Percentiles rank a stretch among this genome's conserved stretches.
These are phyloP conservation scores for Microplitis demolitor DNA, from an alignment of 1,140 invertebrate genomes.

Conservation along the genomic window DNA sequence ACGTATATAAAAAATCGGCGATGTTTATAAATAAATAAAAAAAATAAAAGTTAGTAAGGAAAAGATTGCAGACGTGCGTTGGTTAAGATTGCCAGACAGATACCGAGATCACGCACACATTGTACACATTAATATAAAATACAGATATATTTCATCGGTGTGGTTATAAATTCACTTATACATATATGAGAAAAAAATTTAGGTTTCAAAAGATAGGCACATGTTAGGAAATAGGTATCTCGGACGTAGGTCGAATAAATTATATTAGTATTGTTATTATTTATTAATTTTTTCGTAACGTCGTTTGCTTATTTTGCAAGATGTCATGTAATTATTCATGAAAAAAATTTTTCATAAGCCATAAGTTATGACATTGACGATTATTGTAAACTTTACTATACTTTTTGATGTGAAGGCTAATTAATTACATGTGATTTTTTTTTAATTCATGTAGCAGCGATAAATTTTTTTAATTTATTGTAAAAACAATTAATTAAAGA, in stretches of 20 bases:
- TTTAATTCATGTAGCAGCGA: too few species aligned
- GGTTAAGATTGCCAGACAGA: conserved; percentile 44
- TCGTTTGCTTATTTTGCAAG: too few species aligned
- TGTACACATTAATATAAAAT: conserved; percentile 40
- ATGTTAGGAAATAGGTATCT: neutral
- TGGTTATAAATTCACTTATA: neutral
- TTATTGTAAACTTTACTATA: too few species aligned
- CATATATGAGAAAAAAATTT: neutral
- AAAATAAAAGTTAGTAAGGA: neutral
- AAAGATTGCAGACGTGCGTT: conserved; percentile 28
- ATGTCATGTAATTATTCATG: too few species aligned
- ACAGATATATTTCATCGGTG: conserved; percentile 27
- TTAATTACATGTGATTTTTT: too few species aligned
- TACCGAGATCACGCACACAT: conserved; percentile 38
- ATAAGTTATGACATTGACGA: too few species aligned
- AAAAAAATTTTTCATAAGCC: too few species aligned
- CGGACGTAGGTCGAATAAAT: neutral
- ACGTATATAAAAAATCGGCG: neutral
- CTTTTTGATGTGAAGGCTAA: too few species aligned
- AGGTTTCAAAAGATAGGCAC: neutral
- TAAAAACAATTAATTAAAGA: too few species aligned
- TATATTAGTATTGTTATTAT: neutral
- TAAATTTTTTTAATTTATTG: too few species aligned
- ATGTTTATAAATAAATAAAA: neutral
- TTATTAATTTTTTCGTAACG: neutral